A percentile compares a stretch with the other conserved stretches of the same genome.
Evolutionary conservation across 2,888 invertebrate species (phyloP).

Genomic region (Sipunculus nudus): DNA sequence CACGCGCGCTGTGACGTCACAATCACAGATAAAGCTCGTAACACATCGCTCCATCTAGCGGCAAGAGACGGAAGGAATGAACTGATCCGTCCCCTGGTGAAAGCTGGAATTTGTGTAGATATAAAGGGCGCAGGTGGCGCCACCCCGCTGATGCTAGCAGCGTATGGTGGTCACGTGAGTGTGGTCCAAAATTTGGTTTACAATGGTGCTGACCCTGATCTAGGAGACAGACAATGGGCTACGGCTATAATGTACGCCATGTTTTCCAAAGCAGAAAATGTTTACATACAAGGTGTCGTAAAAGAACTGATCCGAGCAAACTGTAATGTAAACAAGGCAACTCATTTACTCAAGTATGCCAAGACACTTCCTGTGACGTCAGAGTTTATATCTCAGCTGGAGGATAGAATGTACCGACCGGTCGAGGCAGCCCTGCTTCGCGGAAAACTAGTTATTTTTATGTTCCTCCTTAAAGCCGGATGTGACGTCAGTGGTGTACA

Average conservation of each 20-base stretch:
- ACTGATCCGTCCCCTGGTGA: conserved; percentile 44
- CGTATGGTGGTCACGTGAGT: conserved; percentile 20
- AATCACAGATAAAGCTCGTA: conserved; percentile 32
- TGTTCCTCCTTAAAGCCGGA: conserved; percentile 29
- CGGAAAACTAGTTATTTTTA: conserved; percentile 18
- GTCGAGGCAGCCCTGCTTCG: conserved; percentile 26
- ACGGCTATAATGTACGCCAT: conserved; percentile 34
- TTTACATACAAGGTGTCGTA: conserved; percentile 32
- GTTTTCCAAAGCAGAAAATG: conserved; percentile 22
- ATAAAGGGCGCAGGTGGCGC: conserved; percentile 30
- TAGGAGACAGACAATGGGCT: conserved; percentile 30
- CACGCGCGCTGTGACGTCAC: conserved; percentile 42
- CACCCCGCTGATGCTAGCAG: conserved; percentile 39
- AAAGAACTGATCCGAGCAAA: conserved; percentile 51
- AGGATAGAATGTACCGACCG: conserved; percentile 24
- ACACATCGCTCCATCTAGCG: conserved; percentile 55
- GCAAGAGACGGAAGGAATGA: conserved; percentile 48
- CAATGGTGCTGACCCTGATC: conserved; percentile 26
- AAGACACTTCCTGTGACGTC: no score
- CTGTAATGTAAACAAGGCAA: conserved; percentile 43
- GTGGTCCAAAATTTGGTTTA: conserved; percentile 24
- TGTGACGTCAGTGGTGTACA: background rate
- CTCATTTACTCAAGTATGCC: no score
- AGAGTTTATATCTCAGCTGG: no score
- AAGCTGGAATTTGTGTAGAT: conserved; percentile 31